A percentile compares a stretch with the other conserved stretches of the same genome.
Conservation (phyloP, 2,888 invertebrate species). For the Dryococelus australis region DNA sequence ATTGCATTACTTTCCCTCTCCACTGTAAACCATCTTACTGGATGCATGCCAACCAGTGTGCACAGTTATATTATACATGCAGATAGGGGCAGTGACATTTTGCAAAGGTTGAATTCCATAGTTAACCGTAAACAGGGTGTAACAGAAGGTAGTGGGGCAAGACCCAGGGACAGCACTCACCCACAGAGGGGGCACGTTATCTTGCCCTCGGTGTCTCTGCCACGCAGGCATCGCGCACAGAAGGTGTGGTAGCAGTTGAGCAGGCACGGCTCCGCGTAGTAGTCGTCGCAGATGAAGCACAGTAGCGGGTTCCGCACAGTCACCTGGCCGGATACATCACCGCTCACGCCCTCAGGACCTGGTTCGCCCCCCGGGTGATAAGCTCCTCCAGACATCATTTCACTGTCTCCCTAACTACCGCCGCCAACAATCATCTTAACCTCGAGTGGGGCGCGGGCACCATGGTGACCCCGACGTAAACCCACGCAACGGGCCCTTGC, state of each 20-base stretch:
- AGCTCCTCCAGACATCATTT: slow-evolving; percentile 43
- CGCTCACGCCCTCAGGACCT: slow-evolving; percentile 37
- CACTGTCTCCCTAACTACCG: slow-evolving; percentile 24
- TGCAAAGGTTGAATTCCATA: no score
- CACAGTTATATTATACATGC: no score
- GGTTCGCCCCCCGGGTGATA: slow-evolving; percentile 39
- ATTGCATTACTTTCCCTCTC: no score
- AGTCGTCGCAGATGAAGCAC: slow-evolving; percentile 73
- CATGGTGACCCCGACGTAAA: neutral
- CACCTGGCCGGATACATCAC: slow-evolving; percentile 48
- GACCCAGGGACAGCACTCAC: slow-evolving; percentile 61
- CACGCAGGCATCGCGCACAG: slow-evolving; percentile 71
- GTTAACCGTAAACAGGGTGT: no score
- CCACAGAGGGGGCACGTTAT: slow-evolving; percentile 73
- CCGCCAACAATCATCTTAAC: slow-evolving; percentile 29
- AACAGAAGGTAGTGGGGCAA: no score
- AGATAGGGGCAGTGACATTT: no score
- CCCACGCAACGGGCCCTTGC: neutral
- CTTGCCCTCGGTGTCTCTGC: slow-evolving; percentile 67
- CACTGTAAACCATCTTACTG: no score
- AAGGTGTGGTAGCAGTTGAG: slow-evolving; percentile 75
- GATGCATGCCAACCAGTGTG: no score
- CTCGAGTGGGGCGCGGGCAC: neutral
- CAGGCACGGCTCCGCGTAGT: slow-evolving; percentile 72
- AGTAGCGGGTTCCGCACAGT: slow-evolving; percentile 65